Evolutionary conservation across 2,888 invertebrate species (phyloP).

Genomic region (Siphlonurus alternatus): DNA sequence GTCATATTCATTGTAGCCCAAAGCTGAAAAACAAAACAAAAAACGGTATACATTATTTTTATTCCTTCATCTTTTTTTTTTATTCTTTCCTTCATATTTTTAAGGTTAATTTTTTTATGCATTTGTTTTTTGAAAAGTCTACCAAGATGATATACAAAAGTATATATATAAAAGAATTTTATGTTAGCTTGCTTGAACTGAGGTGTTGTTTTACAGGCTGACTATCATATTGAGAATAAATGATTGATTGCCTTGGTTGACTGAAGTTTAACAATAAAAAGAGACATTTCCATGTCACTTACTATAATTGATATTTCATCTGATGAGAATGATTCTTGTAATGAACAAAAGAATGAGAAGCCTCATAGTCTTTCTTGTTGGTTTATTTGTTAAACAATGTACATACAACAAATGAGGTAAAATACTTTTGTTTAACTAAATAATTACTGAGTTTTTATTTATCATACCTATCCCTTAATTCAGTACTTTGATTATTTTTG

Average conservation of each 20-base stretch:
- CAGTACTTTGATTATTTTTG: no score
- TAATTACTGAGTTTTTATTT: no score
- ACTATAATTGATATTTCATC: neutral
- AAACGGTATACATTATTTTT: neutral
- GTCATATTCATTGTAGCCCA: neutral
- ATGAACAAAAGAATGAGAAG: neutral
- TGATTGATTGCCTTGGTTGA: no score
- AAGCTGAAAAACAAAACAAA: neutral
- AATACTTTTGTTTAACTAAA: constrained; percentile 3
- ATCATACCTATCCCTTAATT: no score
- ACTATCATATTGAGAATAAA: no score
- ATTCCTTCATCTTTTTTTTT: neutral
- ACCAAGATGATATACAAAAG: no score
- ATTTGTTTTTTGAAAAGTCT: neutral
- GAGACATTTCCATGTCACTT: no score
- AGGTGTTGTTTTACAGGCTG: no score
- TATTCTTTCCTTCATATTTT: neutral
- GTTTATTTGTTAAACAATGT: neutral
- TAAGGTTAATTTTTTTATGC: neutral
- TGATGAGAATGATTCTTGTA: neutral
- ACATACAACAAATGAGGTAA: neutral
- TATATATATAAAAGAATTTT: no score
- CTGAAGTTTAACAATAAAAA: neutral
- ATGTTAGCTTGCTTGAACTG: neutral
- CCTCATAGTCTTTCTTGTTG: neutral